Evolutionary conservation across 2,888 invertebrate species (phyloP).

Genomic region (Hesperia comma): DNA sequence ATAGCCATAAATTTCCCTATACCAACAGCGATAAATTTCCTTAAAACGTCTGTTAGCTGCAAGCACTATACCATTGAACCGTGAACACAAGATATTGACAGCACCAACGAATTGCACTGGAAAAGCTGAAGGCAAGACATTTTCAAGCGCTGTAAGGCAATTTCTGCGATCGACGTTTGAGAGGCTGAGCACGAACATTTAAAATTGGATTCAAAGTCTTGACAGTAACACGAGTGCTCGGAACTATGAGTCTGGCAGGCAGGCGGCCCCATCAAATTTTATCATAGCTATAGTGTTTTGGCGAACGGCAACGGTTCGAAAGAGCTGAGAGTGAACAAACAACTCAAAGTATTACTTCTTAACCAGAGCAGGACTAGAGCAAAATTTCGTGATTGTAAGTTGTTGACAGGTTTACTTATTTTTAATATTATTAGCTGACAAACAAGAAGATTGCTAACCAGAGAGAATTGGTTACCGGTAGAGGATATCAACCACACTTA

Average conservation of each 20-base stretch:
- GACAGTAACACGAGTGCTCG: slow-evolving; percentile 65
- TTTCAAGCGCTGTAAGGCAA: slow-evolving; percentile 32
- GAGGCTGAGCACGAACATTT: slow-evolving; percentile 40
- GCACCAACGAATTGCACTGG: slow-evolving; percentile 21
- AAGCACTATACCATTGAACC: not conserved
- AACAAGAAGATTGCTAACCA: no score
- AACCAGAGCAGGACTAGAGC: not conserved
- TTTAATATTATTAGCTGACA: no score
- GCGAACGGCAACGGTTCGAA: slow-evolving; percentile 58
- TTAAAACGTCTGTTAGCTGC: slow-evolving; percentile 5
- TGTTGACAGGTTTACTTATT: no score
- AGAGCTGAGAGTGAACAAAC: slow-evolving; percentile 22
- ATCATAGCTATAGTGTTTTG: slow-evolving; percentile 73
- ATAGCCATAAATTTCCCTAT: not conserved
- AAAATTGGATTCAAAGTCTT: slow-evolving; percentile 53
- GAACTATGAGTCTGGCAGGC: slow-evolving; percentile 52
- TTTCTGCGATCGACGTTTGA: slow-evolving; percentile 40
- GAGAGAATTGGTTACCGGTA: no score
- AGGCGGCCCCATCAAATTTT: slow-evolving; percentile 71
- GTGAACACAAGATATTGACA: slow-evolving; percentile 34
- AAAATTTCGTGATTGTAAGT: no score
- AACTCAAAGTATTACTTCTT: slow-evolving; percentile 16
- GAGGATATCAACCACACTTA: no score
- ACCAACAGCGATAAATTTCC: not conserved
- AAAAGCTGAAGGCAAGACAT: slow-evolving; percentile 28